Percentiles rank a stretch among this genome's conserved stretches.
These are phyloP conservation scores for Malacosoma neustria DNA, from an alignment of 2,888 invertebrate genomes.

Conservation along the genomic window DNA sequence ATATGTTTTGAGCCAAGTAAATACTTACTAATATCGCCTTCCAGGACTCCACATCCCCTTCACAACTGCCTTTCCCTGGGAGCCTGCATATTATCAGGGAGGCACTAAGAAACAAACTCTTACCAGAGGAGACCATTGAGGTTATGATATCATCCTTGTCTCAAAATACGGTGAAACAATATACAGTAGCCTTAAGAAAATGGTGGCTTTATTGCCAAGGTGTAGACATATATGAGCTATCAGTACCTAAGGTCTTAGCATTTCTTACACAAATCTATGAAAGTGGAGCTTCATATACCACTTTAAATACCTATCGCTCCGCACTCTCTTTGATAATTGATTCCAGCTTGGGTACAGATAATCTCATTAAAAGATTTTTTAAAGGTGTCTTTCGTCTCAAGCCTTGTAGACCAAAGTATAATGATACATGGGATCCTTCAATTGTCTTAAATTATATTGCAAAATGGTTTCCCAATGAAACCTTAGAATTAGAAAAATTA, in stretches of 20 bases:
- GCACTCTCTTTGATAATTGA: too few relatives aligned
- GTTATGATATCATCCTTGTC: slow-evolving; percentile 14
- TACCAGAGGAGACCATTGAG: slow-evolving; percentile 4
- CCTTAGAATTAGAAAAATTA: neutral
- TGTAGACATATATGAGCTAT: too few relatives aligned
- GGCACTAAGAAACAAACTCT: slow-evolving; percentile 5
- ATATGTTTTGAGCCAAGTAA: slow-evolving; percentile 12
- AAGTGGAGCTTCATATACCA: too few relatives aligned
- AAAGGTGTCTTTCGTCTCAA: slow-evolving; percentile 11
- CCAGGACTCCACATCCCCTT: slow-evolving; percentile 12
- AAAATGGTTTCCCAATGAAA: neutral
- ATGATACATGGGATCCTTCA: slow-evolving; percentile 8
- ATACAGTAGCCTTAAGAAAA: slow-evolving; percentile 2
- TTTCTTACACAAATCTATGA: too few relatives aligned
- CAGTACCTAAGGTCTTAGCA: too few relatives aligned
- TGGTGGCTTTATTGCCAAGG: slow-evolving; percentile 11
- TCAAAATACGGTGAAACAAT: slow-evolving; percentile 6
- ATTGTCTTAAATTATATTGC: neutral
- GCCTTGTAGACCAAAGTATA: slow-evolving; percentile 12
- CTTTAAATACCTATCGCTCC: slow-evolving; percentile 8
- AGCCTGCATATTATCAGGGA: slow-evolving; percentile 16
- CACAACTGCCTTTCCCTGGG: slow-evolving; percentile 11
- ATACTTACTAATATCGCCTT: slow-evolving; percentile 13
- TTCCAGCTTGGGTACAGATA: too few relatives aligned
- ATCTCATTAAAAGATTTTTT: slow-evolving; percentile 9